Evolutionary conservation across 1,140 invertebrate genomes (phyloP).

Genomic region (Ostrea denselamellosa): DNA sequence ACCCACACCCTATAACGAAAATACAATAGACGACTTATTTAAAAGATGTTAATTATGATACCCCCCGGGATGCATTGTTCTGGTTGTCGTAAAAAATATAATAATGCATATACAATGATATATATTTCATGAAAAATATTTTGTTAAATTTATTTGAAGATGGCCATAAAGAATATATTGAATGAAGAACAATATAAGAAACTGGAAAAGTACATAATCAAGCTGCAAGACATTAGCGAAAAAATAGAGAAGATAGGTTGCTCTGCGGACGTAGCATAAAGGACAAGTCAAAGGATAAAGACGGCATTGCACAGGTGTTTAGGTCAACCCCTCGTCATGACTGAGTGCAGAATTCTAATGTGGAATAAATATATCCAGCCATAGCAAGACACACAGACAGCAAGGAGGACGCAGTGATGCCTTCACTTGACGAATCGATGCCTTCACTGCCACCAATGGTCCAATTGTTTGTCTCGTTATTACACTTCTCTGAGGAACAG

Average conservation of each 20-base stretch:
- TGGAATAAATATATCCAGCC: too few species aligned
- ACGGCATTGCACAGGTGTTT: neutral
- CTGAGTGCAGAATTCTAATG: too few species aligned
- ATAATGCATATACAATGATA: too few species aligned
- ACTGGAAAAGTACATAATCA: slow-evolving; percentile 24
- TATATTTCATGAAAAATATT: neutral
- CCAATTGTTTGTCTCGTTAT: neutral
- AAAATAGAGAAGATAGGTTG: neutral
- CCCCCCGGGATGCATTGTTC: too few species aligned
- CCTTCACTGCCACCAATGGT: neutral
- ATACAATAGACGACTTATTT: too few species aligned
- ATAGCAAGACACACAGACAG: too few species aligned
- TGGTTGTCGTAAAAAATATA: too few species aligned
- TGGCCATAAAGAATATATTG: neutral
- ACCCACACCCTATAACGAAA: too few species aligned
- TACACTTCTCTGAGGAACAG: neutral
- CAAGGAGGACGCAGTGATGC: too few species aligned
- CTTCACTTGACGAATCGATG: neutral
- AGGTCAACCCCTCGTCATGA: too few species aligned
- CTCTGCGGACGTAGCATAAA: neutral
- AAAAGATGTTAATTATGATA: too few species aligned
- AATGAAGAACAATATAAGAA: slow-evolving; percentile 12
- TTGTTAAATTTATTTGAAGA: neutral
- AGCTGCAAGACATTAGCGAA: neutral
- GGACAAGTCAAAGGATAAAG: neutral